Conservation (phyloP, 2,888 invertebrate genomes). For the Lordiphosa andalusiaca region DNA sequence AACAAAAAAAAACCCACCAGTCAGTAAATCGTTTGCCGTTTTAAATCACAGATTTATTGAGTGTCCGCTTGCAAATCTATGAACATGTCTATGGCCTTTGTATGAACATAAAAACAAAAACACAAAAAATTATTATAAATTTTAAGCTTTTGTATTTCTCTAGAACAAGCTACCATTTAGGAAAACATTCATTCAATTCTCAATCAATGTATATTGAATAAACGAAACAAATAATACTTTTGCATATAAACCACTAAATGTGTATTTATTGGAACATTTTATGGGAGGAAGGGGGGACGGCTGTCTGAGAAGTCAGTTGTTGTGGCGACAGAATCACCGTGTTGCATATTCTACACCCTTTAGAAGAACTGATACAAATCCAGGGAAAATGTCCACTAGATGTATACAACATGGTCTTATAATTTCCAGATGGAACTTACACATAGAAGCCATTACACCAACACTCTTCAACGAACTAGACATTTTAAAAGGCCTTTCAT, state of each 20-base stretch:
- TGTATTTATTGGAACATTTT: background rate
- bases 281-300: too few relatives aligned
- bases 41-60: background rate
- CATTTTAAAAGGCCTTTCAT: too few relatives aligned
- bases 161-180: slow-evolving; percentile 27
- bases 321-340: too few relatives aligned
- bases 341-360: too few relatives aligned
- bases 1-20: slow-evolving; percentile 55
- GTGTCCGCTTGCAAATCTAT: slow-evolving; percentile 14
- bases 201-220: slow-evolving; percentile 71
- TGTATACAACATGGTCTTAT: too few relatives aligned
- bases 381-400: too few relatives aligned
- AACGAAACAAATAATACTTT: slow-evolving; percentile 50
- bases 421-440: too few relatives aligned
- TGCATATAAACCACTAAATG: slow-evolving; percentile 39
- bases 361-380: too few relatives aligned
- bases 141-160: slow-evolving; percentile 45
- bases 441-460: too few relatives aligned
- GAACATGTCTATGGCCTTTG: slow-evolving; percentile 55
- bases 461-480: too few relatives aligned
- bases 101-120: slow-evolving; percentile 22
- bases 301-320: too few relatives aligned
- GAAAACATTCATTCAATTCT: slow-evolving; percentile 28
- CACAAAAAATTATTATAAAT: slow-evolving; percentile 32
- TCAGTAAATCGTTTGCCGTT: slow-evolving; percentile 37